Conservation (phyloP, 2,797 vertebrate species). For the Pseudocheirus occidentalis region DNA sequence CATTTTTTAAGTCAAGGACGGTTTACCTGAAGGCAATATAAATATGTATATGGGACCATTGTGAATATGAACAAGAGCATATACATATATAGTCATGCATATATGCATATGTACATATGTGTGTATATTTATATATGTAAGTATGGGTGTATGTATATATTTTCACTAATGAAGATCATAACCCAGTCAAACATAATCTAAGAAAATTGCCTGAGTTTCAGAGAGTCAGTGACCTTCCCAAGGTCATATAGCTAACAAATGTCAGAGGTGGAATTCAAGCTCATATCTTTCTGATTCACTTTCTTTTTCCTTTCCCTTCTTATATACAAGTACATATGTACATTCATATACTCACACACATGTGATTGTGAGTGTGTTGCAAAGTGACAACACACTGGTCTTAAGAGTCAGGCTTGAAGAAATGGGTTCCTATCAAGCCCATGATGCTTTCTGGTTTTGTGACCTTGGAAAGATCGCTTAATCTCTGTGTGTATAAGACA, state of each 20-base stretch:
- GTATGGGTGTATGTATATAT: not conserved
- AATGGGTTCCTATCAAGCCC: not conserved
- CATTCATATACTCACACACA: not conserved
- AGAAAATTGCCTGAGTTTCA: not conserved
- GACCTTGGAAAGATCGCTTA: not conserved
- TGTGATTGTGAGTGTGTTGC: not conserved
- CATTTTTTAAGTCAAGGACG: not conserved
- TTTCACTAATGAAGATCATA: not conserved
- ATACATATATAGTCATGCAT: not conserved
- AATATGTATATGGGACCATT: not conserved
- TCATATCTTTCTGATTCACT: not conserved
- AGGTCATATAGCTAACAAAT: not conserved
- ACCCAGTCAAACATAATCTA: not conserved
- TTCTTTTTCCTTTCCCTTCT: not conserved
- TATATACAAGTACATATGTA: not conserved
- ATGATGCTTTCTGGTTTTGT: not conserved
- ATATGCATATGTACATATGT: not conserved
- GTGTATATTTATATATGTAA: not conserved
- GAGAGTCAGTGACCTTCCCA: not conserved
- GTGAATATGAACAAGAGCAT: not conserved
- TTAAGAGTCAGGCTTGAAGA: not conserved
- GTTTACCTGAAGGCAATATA: slow-evolving; percentile 18
- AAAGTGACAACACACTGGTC: slow-evolving; percentile 10
- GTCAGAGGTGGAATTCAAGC: not conserved
- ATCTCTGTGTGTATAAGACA: not conserved